A percentile compares a stretch with the other conserved stretches of the same genome.
phyloP scores from a whole-genome alignment of 1,140 invertebrate species.

The Leptestheria dahalacensis region DNA sequence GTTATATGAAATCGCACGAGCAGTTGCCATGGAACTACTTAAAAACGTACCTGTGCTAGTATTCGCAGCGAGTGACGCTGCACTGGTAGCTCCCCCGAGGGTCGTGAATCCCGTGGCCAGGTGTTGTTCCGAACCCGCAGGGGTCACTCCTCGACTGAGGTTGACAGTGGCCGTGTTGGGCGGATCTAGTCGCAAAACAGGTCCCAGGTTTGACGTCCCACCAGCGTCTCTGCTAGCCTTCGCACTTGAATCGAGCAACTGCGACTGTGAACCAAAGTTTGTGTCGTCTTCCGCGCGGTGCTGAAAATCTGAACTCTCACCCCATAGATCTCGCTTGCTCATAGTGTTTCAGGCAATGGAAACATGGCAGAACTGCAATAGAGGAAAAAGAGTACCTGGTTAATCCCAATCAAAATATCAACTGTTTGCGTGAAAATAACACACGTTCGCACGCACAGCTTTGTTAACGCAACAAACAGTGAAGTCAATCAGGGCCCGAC shows the following conservation, averaged over 20 bases:
- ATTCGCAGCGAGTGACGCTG: conserved; percentile 13
- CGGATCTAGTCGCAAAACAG: conserved; percentile 8
- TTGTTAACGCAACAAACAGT: too few species aligned
- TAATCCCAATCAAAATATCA: too few species aligned
- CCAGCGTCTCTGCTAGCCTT: background rate
- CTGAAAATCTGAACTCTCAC: conserved; percentile 4
- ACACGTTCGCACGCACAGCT: too few species aligned
- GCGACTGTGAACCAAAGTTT: conserved; percentile 9
- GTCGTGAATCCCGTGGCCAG: conserved; percentile 8
- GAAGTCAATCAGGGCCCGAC: too few species aligned
- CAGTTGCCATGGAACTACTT: too few species aligned
- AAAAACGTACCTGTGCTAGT: conserved; percentile 6
- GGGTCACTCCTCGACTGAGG: conserved; percentile 12
- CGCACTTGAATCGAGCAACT: conserved; percentile 1
- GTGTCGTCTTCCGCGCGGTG: background rate
- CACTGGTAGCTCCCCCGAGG: conserved; percentile 10
- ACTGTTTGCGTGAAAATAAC: too few species aligned
- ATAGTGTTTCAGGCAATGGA: conserved; percentile 12
- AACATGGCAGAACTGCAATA: background rate
- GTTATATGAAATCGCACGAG: too few species aligned
- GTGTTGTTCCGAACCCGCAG: conserved; percentile 13
- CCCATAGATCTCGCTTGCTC: conserved; percentile 15
- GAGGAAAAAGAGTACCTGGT: too few species aligned
- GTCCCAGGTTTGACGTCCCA: background rate
- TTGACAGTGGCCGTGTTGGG: conserved; percentile 14